phyloP scores from a whole-genome alignment of 2,888 invertebrate species.

The Dasypolia templi region DNA sequence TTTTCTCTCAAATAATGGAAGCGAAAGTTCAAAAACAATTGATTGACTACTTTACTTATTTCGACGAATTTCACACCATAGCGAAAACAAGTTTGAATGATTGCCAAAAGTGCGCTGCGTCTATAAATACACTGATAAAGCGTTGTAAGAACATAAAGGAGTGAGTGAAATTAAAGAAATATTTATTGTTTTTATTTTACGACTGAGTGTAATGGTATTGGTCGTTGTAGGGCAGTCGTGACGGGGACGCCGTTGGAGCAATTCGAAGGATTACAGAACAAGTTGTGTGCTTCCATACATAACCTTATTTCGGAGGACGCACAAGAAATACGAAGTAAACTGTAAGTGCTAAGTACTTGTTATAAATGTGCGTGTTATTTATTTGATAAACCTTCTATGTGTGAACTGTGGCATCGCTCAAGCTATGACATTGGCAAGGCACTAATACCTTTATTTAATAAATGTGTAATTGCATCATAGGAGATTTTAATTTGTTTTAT shows the following conservation, averaged over 20 bases:
- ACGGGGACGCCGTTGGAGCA: slow-evolving; percentile 83
- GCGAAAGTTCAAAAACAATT: slow-evolving; percentile 88
- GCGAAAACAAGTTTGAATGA: slow-evolving; percentile 88
- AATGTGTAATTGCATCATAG: neutral
- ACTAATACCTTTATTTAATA: neutral
- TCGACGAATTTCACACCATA: slow-evolving; percentile 86
- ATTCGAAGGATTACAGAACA: slow-evolving; percentile 83
- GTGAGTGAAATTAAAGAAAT: slow-evolving; percentile 78
- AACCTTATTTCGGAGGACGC: slow-evolving; percentile 84
- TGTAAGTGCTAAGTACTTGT: slow-evolving; percentile 72
- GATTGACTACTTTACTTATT: slow-evolving; percentile 88
- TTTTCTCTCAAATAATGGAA: slow-evolving; percentile 81
- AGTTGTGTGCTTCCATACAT: slow-evolving; percentile 82
- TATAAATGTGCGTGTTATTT: slow-evolving; percentile 24
- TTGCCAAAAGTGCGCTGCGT: slow-evolving; percentile 86
- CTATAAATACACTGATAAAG: slow-evolving; percentile 89
- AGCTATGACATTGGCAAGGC: slow-evolving; percentile 16
- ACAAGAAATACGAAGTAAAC: slow-evolving; percentile 83
- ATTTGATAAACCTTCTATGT: slow-evolving; percentile 3
- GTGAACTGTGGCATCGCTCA: neutral
- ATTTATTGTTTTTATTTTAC: slow-evolving; percentile 64
- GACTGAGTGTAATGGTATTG: slow-evolving; percentile 54
- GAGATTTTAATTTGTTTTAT: neutral
- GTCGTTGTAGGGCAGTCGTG: slow-evolving; percentile 81
- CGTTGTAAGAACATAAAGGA: slow-evolving; percentile 87